Base-by-base conservation (phyloP, 2,888 invertebrate species). In the Incurvaria masculella region DNA sequence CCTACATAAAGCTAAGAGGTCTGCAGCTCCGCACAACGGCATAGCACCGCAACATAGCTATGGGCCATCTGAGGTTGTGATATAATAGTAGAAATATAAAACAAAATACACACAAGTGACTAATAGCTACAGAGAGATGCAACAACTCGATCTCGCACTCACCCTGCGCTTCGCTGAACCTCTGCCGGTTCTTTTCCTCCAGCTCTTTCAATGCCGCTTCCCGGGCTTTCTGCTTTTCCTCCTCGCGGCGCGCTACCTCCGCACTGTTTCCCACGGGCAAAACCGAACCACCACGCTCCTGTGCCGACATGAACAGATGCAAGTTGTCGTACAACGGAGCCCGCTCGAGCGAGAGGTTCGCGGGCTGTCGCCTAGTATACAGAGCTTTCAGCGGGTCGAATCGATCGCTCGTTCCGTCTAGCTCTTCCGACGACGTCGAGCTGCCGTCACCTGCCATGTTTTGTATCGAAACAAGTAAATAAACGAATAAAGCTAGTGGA, bases 331-430 rank as follows among this genome's bases (percentile, higher is more conserved):
- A 87, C 47, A 75, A 55, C 20, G 82, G 82, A 1, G 88, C 87
- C 50, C 76, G 70, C 17, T 79, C 62, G 3, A 78, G 68, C 0
- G 86, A 85, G 16, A 85, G 57, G 48, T 68, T 68, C 0, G 81
- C n/a, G n/a, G n/a, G n/a, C n/a, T n/a, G 59, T 56, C 81, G 81
- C 1, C 73, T 55, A 0, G 85, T 81, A 56, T 85, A 85, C 14
- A 92, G 67, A 1, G 86, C 89, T 61, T 85, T 85, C 2, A 89
- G 38, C 0, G 91, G 86, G 69, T 91, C 82, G 57, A 88, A 92
- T 44, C 70, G 61, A 6, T 74, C 75, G 62, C 82, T 84, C 38
- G 61, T 68, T 45, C 80, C 68, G 57, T 87, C 81, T 49, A 86
- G 61, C 18, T 18, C 33, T 4, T 33, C 33, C 2, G 76, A 75